Percentiles rank a stretch among this genome's conserved stretches.
Evolutionary conservation across 2,113 vertebrate genomes (phyloP).

Genomic region (Chitala chitala): DNA sequence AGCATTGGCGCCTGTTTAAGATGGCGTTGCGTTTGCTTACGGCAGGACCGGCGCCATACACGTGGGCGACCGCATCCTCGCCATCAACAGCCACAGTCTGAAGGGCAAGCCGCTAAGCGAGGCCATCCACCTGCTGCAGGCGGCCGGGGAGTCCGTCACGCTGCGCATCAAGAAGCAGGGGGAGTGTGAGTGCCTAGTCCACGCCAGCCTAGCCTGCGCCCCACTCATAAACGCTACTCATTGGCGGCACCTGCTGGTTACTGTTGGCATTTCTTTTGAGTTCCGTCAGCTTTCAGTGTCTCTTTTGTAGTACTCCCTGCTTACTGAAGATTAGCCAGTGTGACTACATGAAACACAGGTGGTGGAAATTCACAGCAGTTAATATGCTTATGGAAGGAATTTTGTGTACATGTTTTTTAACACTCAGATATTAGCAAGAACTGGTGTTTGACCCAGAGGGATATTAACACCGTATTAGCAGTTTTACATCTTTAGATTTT

Average conservation of each 20-base stretch:
- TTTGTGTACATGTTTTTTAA: too few species aligned
- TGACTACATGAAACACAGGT: too few species aligned
- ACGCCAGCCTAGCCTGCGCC: background rate
- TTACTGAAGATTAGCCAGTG: too few species aligned
- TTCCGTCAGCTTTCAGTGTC: background rate
- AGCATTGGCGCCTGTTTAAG: background rate
- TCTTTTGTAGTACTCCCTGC: background rate
- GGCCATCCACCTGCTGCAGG: slow-evolving; percentile 94
- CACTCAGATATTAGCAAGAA: too few species aligned
- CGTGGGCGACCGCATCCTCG: slow-evolving; percentile 90
- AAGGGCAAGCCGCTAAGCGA: slow-evolving; percentile 97
- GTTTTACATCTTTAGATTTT: too few species aligned
- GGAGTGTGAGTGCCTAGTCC: slow-evolving; percentile 69
- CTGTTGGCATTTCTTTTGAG: background rate
- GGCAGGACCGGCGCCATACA: slow-evolving; percentile 94
- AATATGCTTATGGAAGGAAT: too few species aligned
- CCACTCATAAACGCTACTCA: background rate
- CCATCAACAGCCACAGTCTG: slow-evolving; percentile 95
- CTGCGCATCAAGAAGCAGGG: slow-evolving; percentile 98
- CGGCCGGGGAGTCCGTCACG: slow-evolving; percentile 95
- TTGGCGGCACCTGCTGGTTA: background rate
- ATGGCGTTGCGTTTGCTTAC: background rate
- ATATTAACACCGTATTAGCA: too few species aligned
- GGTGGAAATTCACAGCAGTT: too few species aligned
- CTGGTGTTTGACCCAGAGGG: too few species aligned